Conservation (phyloP, 2,888 invertebrate genomes). For the Cantharis lateralis region DNA sequence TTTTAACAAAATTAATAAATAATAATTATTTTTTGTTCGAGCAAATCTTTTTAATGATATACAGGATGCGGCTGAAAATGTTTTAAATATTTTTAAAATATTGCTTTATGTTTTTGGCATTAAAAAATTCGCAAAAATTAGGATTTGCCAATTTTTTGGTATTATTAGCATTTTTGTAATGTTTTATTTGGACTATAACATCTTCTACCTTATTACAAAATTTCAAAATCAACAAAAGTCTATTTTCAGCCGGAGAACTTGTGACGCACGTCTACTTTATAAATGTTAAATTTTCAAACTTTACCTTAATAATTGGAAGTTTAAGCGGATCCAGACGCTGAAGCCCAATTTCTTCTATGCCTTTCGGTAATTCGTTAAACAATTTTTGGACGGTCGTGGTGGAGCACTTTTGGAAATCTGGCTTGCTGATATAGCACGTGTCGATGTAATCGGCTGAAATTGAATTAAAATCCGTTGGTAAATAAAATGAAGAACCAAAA, state of each 20-base stretch:
- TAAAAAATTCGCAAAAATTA: background rate
- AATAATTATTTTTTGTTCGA: too few relatives aligned
- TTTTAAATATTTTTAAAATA: background rate
- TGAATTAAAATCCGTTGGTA: background rate
- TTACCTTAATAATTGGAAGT: constrained; percentile 62
- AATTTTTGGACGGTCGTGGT: constrained; percentile 68
- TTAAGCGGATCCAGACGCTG: constrained; percentile 69
- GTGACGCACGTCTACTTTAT: background rate
- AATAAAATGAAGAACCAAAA: constrained; percentile 3
- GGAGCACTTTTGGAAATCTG: constrained; percentile 68
- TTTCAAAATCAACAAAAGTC: background rate
- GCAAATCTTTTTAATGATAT: too few relatives aligned
- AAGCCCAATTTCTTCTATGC: constrained; percentile 64
- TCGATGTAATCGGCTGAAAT: constrained; percentile 69
- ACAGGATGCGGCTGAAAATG: background rate
- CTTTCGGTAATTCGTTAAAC: constrained; percentile 66
- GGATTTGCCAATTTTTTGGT: background rate
- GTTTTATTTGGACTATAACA: background rate
- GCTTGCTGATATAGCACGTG: constrained; percentile 67
- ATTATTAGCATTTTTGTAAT: background rate
- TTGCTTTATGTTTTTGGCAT: background rate
- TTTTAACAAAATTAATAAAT: too few relatives aligned
- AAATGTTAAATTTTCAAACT: background rate
- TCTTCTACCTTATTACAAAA: background rate
- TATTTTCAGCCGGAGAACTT: background rate